Conservation (phyloP, 1,140 invertebrate species). For the Uloborus diversus region DNA sequence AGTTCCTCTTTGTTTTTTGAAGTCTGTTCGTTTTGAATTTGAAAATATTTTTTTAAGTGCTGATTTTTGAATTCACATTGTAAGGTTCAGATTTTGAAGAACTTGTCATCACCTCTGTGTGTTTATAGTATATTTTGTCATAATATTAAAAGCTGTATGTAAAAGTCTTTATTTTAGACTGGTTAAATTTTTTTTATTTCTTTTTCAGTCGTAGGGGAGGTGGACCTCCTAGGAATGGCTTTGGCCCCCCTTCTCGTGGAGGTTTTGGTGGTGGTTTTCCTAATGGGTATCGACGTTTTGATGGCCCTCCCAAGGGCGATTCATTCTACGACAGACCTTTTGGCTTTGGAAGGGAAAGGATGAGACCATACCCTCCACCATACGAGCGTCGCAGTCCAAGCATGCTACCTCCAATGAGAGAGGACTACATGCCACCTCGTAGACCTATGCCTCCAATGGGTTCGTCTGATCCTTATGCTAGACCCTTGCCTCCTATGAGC, state of each 20-base stretch:
- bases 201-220: constrained; percentile 30
- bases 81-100: no score
- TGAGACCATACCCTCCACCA: constrained; percentile 40
- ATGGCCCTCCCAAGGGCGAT: constrained; percentile 41
- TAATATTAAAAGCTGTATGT: no score
- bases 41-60: no score
- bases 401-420: constrained; percentile 21
- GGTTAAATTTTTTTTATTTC: no score
- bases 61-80: no score
- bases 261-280: constrained; percentile 38
- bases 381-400: constrained; percentile 29
- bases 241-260: constrained; percentile 27
- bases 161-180: not conserved
- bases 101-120: no score
- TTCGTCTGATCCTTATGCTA: constrained; percentile 21
- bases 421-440: constrained; percentile 7
- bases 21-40: no score
- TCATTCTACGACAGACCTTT: constrained; percentile 50
- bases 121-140: no score
- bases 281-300: constrained; percentile 35
- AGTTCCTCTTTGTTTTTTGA: no score
- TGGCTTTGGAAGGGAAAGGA: constrained; percentile 32
- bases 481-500: constrained; percentile 30
- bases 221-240: constrained; percentile 28
- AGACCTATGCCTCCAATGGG: constrained; percentile 18